Conservation (phyloP, 2,797 vertebrate genomes). For the Myotis daubentonii region DNA sequence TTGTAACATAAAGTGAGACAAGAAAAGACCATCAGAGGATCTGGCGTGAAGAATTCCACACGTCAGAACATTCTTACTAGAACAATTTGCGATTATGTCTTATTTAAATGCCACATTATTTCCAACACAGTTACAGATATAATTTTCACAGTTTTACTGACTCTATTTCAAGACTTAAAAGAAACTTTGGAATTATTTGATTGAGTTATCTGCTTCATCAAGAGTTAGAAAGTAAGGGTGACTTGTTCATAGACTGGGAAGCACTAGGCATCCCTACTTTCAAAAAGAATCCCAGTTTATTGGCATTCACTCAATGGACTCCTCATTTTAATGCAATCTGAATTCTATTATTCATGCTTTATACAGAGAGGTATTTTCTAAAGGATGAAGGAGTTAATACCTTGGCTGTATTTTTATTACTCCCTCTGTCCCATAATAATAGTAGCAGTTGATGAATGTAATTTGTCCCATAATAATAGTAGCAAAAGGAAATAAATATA, state of each 20-base stretch:
- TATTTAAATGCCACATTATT: constrained; percentile 63
- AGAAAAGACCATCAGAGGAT: constrained; percentile 45
- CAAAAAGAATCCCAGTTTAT: background rate
- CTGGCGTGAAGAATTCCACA: background rate
- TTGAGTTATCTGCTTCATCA: background rate
- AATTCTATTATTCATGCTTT: background rate
- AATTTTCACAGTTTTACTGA: constrained; percentile 11
- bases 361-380: background rate
- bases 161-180: background rate
- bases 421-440: no score
- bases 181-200: background rate
- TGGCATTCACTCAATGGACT: background rate
- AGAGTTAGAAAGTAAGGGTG: background rate
- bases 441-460: no score
- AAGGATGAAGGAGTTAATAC: background rate
- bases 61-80: constrained; percentile 15
- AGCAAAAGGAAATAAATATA: no score
- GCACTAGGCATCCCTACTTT: accelerated
- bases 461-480: no score
- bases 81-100: constrained; percentile 49
- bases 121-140: constrained; percentile 32
- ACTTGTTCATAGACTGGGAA: background rate
- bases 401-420: background rate
- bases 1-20: constrained; percentile 19
- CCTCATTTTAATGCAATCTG: background rate